Percentiles rank a stretch among this genome's conserved stretches.
Conservation (phyloP, 2,113 vertebrate species). For the Halichoeres trimaculatus region DNA sequence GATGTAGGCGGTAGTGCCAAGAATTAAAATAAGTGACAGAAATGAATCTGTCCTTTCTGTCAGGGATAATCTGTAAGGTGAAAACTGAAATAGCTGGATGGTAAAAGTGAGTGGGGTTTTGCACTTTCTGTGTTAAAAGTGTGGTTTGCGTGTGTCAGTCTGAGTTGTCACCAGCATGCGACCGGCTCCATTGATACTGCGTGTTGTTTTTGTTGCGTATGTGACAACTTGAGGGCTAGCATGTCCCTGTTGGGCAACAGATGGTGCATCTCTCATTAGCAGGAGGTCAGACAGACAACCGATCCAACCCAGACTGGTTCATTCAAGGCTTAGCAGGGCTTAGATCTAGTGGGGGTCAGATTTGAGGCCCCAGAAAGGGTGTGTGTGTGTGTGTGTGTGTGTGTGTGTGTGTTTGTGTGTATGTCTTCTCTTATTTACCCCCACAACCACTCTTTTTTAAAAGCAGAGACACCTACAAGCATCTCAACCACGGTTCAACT, state of each 20-base stretch:
- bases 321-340: constrained; percentile 71
- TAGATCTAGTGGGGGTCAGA: constrained; percentile 58
- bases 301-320: constrained; percentile 70
- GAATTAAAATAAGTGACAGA: background rate
- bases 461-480: constrained; percentile 51
- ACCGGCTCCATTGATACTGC: background rate
- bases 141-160: constrained; percentile 4
- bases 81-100: background rate
- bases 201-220: constrained; percentile 57
- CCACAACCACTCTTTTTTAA: constrained; percentile 8
- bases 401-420: background rate
- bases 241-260: constrained; percentile 63
- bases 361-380: constrained; percentile 19
- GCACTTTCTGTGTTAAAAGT: background rate
- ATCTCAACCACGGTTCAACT: constrained; percentile 26
- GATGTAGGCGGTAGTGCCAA: background rate
- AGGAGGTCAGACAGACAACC: constrained; percentile 73
- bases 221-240: constrained; percentile 35
- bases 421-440: constrained; percentile 24
- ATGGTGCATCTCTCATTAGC: constrained; percentile 73
- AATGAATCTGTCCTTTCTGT: background rate
- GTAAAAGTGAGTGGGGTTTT: background rate
- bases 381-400: background rate
- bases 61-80: background rate
- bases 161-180: constrained; percentile 1